Evolutionary conservation across 1,140 invertebrate species (phyloP).

Genomic region (Andricus grossulariae): DNA sequence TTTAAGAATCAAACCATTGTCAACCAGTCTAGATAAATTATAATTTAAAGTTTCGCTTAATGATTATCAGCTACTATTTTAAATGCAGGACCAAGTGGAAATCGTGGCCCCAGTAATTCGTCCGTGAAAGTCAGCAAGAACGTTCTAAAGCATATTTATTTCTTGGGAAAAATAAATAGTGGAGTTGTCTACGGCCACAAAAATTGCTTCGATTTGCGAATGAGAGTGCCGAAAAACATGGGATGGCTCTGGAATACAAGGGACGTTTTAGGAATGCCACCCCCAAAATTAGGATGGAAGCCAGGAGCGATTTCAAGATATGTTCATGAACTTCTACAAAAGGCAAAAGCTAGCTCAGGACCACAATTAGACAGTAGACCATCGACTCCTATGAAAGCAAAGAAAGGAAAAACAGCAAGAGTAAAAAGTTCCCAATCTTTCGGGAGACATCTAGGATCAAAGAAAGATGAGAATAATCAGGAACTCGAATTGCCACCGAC

Average conservation of each 20-base stretch:
- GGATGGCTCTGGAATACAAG: slow-evolving; percentile 69
- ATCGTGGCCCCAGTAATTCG: slow-evolving; percentile 5
- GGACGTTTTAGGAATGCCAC: slow-evolving; percentile 50
- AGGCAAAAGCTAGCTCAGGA: slow-evolving; percentile 56
- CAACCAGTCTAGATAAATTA: too few relatives aligned
- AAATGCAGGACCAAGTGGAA: background rate
- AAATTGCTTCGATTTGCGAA: slow-evolving; percentile 62
- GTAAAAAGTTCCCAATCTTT: slow-evolving; percentile 48
- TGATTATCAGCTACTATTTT: background rate
- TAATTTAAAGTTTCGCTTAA: background rate
- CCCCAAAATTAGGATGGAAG: slow-evolving; percentile 67
- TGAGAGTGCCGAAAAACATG: slow-evolving; percentile 69
- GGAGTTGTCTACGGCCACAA: slow-evolving; percentile 64
- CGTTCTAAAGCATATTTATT: slow-evolving; percentile 59
- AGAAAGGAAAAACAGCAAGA: slow-evolving; percentile 47
- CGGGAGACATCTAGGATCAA: slow-evolving; percentile 40
- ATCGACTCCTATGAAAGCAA: slow-evolving; percentile 32
- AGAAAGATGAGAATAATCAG: slow-evolving; percentile 33
- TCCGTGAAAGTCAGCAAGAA: slow-evolving; percentile 56
- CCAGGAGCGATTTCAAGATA: slow-evolving; percentile 66
- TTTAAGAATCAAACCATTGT: too few relatives aligned
- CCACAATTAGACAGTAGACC: slow-evolving; percentile 36
- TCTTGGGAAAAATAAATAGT: slow-evolving; percentile 55
- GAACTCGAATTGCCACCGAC: slow-evolving; percentile 55
- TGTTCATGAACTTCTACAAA: slow-evolving; percentile 60